Conservation (phyloP, 2,888 invertebrate genomes). For the Zonitis immaculata region DNA sequence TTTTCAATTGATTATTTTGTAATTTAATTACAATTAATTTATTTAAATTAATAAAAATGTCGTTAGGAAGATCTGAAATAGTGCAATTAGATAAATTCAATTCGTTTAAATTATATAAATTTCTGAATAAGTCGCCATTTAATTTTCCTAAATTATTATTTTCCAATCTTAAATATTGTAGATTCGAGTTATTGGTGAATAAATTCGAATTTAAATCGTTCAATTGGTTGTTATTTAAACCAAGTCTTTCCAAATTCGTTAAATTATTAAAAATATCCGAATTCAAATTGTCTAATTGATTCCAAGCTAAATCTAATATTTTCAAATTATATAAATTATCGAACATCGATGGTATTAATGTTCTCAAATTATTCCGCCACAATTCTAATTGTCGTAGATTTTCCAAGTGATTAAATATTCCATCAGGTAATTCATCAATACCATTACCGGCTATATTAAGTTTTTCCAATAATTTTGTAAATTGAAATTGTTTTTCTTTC, state of each 20-base stretch:
- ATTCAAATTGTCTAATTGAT: too few species aligned
- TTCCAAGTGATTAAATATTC: constrained; percentile 47
- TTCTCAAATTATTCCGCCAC: constrained; percentile 50
- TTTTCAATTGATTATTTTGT: background rate
- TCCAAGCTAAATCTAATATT: too few species aligned
- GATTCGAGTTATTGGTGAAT: constrained; percentile 1
- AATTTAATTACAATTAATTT: constrained; percentile 4
- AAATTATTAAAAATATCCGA: constrained; percentile 60
- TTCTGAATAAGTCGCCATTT: background rate
- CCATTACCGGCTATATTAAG: background rate
- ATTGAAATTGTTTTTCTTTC: background rate
- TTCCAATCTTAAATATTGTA: background rate
- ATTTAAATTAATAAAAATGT: constrained; percentile 18
- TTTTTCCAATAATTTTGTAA: background rate
- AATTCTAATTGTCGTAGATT: background rate
- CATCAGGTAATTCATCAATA: background rate
- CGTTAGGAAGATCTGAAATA: constrained; percentile 54
- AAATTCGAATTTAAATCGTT: too few species aligned
- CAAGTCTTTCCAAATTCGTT: constrained; percentile 58
- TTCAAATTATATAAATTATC: too few species aligned
- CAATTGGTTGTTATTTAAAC: constrained; percentile 59
- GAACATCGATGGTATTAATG: too few species aligned
- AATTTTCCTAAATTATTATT: constrained; percentile 37
- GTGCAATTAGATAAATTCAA: constrained; percentile 65
- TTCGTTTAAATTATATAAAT: background rate